These are phyloP conservation scores for Thyatira batis DNA, from an alignment of 2,888 invertebrate species.

Conservation along the genomic window DNA sequence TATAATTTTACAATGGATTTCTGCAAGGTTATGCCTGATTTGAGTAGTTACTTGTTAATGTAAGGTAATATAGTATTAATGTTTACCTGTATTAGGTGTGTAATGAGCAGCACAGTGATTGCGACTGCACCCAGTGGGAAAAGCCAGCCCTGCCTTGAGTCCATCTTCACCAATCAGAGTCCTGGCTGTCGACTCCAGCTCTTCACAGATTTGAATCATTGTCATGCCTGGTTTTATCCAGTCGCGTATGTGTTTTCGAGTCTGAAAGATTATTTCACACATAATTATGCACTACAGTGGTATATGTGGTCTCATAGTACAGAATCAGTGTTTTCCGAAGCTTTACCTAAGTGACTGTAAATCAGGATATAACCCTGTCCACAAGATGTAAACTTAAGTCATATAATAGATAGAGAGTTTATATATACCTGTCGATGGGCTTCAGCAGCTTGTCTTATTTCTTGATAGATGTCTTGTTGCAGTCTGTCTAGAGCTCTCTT, in stretches of 20 bases:
- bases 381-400: no score
- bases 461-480: conserved; percentile 96
- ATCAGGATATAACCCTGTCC: no score
- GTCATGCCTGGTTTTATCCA: conserved; percentile 99
- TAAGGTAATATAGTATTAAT: background rate
- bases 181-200: conserved; percentile 95
- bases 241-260: conserved; percentile 93
- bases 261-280: conserved; percentile 75
- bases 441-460: conserved; percentile 97
- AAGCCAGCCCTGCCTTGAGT: conserved; percentile 95
- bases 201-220: conserved; percentile 99
- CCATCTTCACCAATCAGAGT: conserved; percentile 97
- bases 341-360: no score
- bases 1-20: no score
- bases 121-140: conserved; percentile 99
- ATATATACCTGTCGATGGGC: conserved; percentile 97
- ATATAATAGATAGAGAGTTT: no score
- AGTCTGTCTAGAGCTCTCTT: conserved; percentile 94
- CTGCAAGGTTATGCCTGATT: no score
- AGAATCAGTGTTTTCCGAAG: no score
- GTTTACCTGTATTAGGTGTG: conserved; percentile 96
- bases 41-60: no score
- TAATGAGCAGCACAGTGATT: conserved; percentile 99
- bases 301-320: no score
- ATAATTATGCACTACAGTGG: no score